Conservation (phyloP, 1,140 invertebrate species). For the Cydia fagiglandana region DNA sequence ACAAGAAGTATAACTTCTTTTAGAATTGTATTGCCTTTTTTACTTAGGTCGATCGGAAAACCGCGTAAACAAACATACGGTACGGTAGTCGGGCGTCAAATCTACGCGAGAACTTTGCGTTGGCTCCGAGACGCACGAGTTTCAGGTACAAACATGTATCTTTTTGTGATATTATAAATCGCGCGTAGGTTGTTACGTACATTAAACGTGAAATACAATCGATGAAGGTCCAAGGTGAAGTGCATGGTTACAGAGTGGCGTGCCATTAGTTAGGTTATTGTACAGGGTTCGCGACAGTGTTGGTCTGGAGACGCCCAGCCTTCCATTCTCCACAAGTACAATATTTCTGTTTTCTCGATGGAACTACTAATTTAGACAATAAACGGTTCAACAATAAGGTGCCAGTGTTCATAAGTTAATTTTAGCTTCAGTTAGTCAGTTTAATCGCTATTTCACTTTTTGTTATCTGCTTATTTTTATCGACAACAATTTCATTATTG, state of each 20-base stretch:
- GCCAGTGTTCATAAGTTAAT: conserved; percentile 57
- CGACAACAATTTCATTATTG: conserved; percentile 15
- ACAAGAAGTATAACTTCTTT: not conserved
- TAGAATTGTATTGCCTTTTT: not conserved
- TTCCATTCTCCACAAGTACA: conserved; percentile 33
- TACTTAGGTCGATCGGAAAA: not conserved
- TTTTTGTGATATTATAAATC: conserved; percentile 7
- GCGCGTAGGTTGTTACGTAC: not conserved
- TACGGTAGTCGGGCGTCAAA: not conserved
- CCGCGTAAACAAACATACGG: not conserved
- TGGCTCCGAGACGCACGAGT: not conserved
- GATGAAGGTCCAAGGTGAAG: conserved; percentile 17
- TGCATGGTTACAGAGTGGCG: conserved; percentile 37
- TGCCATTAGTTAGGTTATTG: conserved; percentile 42
- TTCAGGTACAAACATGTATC: not conserved
- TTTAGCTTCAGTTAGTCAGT: conserved; percentile 41
- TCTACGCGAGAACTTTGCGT: not conserved
- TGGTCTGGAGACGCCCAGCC: conserved; percentile 4
- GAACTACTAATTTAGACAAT: conserved; percentile 47
- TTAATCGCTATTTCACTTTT: conserved; percentile 42
- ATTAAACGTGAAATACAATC: not conserved
- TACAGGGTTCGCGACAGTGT: conserved; percentile 34
- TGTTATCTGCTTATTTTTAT: conserved; percentile 38
- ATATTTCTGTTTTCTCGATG: conserved; percentile 34
- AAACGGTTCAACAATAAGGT: conserved; percentile 54